Percentiles rank a stretch among this genome's conserved stretches.
Conservation (phyloP, 2,888 invertebrate species). For the Gastracanthus pulcherrimus region DNA sequence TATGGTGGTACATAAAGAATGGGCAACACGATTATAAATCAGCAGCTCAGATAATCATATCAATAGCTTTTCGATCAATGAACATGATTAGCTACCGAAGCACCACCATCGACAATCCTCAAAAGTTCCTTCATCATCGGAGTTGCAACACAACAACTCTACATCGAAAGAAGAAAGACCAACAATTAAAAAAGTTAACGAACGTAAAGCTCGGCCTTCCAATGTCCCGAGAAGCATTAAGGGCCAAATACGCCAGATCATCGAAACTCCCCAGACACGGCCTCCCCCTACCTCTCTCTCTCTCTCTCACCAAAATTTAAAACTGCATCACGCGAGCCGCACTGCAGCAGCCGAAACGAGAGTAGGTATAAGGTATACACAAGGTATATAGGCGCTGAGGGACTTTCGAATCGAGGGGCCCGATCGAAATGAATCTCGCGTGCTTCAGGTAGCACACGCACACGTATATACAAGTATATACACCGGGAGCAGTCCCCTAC, state of each 20-base stretch:
- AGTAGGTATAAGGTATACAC: conserved; percentile 16
- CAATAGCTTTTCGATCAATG: no score
- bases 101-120: no score
- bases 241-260: not conserved
- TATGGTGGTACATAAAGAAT: no score
- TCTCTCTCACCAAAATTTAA: not conserved
- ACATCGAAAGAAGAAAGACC: no score
- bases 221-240: not conserved
- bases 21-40: no score
- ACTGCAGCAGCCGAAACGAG: conserved; percentile 14
- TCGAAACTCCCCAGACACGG: not conserved
- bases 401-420: conserved; percentile 19
- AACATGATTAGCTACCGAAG: no score
- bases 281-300: not conserved
- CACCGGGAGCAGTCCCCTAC: no score
- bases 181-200: not conserved
- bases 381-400: no score
- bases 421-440: conserved; percentile 5
- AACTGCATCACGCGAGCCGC: not conserved
- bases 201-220: not conserved
- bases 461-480: not conserved
- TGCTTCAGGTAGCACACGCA: conserved; percentile 25
- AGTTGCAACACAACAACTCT: no score
- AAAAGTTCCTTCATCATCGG: no score
- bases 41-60: no score